Percentiles rank a stretch among this genome's conserved stretches.
These are phyloP conservation scores for Microcebus tavaratra DNA, from an alignment of 2,113 vertebrate genomes.

Conservation along the genomic window DNA sequence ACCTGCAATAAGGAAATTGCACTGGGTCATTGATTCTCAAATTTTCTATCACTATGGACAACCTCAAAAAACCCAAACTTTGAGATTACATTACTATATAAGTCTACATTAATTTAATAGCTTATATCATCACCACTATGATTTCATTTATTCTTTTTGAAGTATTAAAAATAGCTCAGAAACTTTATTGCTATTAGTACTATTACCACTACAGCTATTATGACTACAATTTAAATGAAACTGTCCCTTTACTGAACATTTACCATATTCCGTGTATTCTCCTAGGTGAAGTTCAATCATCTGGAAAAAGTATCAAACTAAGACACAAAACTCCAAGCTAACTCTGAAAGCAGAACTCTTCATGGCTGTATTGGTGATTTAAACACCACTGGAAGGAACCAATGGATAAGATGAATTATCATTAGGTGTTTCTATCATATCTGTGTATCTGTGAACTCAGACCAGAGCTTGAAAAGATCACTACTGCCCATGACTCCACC, in stretches of 20 bases:
- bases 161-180: neutral
- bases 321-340: neutral
- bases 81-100: neutral
- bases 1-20: neutral
- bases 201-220: neutral
- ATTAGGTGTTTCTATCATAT: neutral
- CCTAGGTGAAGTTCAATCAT: neutral
- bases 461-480: neutral
- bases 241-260: neutral
- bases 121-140: neutral
- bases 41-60: neutral
- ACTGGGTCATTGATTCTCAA: neutral
- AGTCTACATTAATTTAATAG: neutral
- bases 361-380: neutral
- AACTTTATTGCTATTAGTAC: neutral
- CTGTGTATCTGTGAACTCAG: neutral
- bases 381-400: neutral
- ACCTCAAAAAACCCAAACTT: neutral
- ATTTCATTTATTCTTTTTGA: conserved; percentile 10
- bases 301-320: neutral
- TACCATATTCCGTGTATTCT: neutral
- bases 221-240: conserved; percentile 4
- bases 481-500: neutral
- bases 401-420: neutral
- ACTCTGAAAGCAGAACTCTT: neutral